These are phyloP conservation scores for Eurypyga helias DNA, from an alignment of 2,113 vertebrate species.

Conservation along the genomic window DNA sequence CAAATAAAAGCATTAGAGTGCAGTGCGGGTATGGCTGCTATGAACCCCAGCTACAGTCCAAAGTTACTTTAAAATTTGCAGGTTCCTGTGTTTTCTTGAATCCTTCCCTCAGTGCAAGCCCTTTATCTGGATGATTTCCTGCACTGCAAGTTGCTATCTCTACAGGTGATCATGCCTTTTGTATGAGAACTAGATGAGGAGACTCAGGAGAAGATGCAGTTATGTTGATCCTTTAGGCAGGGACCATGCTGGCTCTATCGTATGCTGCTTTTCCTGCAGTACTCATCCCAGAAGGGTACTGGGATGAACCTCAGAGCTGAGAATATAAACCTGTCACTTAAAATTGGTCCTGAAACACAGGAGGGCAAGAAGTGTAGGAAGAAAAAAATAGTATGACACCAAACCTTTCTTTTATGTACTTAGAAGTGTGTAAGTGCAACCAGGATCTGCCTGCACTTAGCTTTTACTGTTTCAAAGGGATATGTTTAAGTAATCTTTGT, in stretches of 20 bases:
- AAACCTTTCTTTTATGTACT: neutral
- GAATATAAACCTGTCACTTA: neutral
- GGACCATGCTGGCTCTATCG: neutral
- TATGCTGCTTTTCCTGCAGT: neutral
- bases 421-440: neutral
- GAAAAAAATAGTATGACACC: neutral
- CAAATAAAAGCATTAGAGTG: neutral
- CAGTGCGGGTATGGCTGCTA: neutral
- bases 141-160: neutral
- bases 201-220: neutral
- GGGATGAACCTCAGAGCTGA: neutral
- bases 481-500: neutral
- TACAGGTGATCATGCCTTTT: neutral
- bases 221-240: neutral
- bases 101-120: neutral
- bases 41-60: neutral
- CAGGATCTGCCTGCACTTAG: neutral
- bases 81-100: neutral
- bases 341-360: neutral
- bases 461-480: neutral
- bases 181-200: neutral
- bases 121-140: conserved; percentile 7
- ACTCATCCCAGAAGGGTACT: neutral
- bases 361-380: neutral
- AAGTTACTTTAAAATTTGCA: neutral